Base-by-base conservation (phyloP, 1,140 invertebrate genomes). In the Chironomus tepperi region DNA sequence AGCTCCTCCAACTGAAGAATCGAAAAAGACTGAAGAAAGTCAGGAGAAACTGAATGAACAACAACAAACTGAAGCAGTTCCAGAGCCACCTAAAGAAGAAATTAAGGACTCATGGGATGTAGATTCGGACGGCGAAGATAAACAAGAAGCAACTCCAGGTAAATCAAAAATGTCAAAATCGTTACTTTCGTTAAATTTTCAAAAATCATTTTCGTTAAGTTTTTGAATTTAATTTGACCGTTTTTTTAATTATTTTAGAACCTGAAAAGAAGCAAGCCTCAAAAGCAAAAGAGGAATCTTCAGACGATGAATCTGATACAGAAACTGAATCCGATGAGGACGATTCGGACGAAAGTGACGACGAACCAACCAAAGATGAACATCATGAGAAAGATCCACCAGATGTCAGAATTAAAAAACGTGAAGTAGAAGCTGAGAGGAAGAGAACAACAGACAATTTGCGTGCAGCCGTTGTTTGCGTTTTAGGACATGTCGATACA, bases 401-500 rank as follows among this genome's bases (percentile, higher is more conserved):
- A 1, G 78, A 86, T 42, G 82, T 84, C 42, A 78, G 81, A 47
- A 82, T 82, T 72, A n/a, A 93, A 84, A 93, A 92, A 87, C 88
- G 94, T 64, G 87, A 90, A 79, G 88, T 92, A 78, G 90, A 91
- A 10, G 93, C 93, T 47, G 94, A 97, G 79, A 92, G 91, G 78
- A 93, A 92, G 76, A 89, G 89, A 79, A 86, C 84, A 3, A 79
- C 90, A 7, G 93, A 97, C 74, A 87, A 90, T 74, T 85, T 99
- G 1, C 87, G 98, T 75, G 95, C 97, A 0, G 95, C 97, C 9
- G 95, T 99, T 19, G 96, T 99, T 1, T 99, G 98, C 83, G 98
- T 99, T 0, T 84, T 99, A 2, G 98, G 98, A n/a, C 98, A 99
- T 82, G 98, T 99, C 43, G 98, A 99, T 85, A 99, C 98, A 0